Percentiles rank a stretch among this genome's conserved stretches.
These are phyloP conservation scores for Dicaeum eximium DNA, from an alignment of 2,113 vertebrate species.

Conservation along the genomic window DNA sequence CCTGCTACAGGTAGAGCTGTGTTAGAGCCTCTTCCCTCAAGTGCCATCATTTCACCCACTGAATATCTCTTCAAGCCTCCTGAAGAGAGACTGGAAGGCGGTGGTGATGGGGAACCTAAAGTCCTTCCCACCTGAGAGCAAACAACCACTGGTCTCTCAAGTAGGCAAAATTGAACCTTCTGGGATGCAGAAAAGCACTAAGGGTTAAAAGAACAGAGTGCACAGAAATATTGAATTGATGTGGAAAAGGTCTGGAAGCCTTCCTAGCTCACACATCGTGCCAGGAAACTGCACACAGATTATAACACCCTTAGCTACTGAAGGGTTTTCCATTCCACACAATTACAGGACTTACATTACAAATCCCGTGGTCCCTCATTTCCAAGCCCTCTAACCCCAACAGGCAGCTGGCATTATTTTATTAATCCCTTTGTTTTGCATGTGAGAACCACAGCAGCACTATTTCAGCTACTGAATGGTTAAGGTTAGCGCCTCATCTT, in stretches of 20 bases:
- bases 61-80: not conserved
- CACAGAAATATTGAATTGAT: not conserved
- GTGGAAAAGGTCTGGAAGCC: not conserved
- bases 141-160: not conserved
- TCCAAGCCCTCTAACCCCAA: slow-evolving; percentile 2
- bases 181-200: not conserved
- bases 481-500: slow-evolving; percentile 4
- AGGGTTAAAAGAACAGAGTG: not conserved
- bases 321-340: slow-evolving; percentile 17
- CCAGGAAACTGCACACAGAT: not conserved
- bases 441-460: not conserved
- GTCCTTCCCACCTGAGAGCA: not conserved
- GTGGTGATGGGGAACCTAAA: not conserved
- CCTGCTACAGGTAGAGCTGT: not conserved
- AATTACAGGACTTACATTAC: not conserved
- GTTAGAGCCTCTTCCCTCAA: slow-evolving; percentile 2
- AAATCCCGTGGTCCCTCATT: not conserved
- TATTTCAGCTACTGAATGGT: slow-evolving; percentile 29
- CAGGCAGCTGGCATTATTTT: slow-evolving; percentile 27
- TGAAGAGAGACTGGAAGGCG: not conserved
- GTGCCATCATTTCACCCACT: not conserved
- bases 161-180: not conserved
- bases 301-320: not conserved
- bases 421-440: slow-evolving; percentile 44
- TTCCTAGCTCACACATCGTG: not conserved